phyloP scores from a whole-genome alignment of 1,140 invertebrate genomes.

The Mylabris phalerata region DNA sequence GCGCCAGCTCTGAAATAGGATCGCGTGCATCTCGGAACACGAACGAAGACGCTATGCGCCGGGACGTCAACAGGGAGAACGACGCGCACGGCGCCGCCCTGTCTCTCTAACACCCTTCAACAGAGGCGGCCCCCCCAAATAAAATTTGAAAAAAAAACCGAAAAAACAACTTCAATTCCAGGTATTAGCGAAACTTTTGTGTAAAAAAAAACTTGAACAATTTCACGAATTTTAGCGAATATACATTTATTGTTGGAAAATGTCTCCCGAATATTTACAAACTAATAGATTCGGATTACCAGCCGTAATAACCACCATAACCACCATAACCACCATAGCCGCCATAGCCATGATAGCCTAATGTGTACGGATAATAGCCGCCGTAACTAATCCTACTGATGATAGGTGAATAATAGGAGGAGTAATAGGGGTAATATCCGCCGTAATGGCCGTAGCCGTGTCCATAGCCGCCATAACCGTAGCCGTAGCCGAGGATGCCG shows the following conservation, averaged over 20 bases:
- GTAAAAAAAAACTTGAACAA: no score
- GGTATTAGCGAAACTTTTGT: no score
- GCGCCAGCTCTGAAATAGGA: neutral
- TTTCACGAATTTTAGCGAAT: no score
- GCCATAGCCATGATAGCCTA: slow-evolving; percentile 14
- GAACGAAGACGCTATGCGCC: slow-evolving; percentile 15
- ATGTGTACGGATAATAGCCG: slow-evolving; percentile 12
- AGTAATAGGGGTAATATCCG: slow-evolving; percentile 13
- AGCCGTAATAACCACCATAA: slow-evolving; percentile 19
- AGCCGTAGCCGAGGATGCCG: slow-evolving; percentile 21
- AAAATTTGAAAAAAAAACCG: no score
- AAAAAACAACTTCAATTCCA: no score
- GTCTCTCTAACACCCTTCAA: slow-evolving; percentile 14
- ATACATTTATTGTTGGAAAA: neutral
- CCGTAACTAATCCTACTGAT: slow-evolving; percentile 4
- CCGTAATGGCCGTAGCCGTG: slow-evolving; percentile 17
- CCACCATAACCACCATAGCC: slow-evolving; percentile 16
- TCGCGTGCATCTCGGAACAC: slow-evolving; percentile 16
- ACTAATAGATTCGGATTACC: neutral
- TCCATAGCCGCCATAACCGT: slow-evolving; percentile 20
- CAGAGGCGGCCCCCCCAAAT: slow-evolving; percentile 7
- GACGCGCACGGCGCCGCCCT: slow-evolving; percentile 24
- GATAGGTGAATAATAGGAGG: slow-evolving; percentile 1
- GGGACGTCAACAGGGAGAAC: slow-evolving; percentile 11
- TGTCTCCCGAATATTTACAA: no score